Conservation (phyloP, 1,140 invertebrate genomes). For the Campodea augens region DNA sequence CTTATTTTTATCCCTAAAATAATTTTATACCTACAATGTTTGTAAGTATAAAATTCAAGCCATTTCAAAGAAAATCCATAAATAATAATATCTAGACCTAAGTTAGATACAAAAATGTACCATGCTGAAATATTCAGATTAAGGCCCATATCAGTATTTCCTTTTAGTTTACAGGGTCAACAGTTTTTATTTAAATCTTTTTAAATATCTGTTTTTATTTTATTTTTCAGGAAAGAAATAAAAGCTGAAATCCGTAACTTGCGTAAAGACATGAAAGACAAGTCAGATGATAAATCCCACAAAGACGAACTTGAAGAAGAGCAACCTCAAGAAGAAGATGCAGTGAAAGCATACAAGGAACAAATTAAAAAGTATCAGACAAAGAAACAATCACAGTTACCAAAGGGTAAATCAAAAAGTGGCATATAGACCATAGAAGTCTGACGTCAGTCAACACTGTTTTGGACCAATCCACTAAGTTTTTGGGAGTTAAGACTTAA, state of each 20-base stretch:
- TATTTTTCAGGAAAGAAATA: conserved; percentile 44
- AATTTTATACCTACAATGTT: no score
- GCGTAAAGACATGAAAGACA: conserved; percentile 41
- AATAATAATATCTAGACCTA: no score
- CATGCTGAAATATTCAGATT: no score
- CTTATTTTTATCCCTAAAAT: no score
- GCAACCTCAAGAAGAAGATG: conserved; percentile 31
- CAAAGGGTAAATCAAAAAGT: conserved; percentile 43
- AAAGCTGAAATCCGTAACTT: conserved; percentile 51
- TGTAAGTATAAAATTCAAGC: no score
- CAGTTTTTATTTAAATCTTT: conserved; percentile 6
- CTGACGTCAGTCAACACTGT: no score
- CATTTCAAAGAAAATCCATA: no score
- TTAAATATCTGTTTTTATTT: conserved; percentile 12
- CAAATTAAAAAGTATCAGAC: conserved; percentile 59
- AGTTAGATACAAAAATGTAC: no score
- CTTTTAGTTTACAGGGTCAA: conserved; percentile 2
- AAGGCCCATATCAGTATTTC: conserved; percentile 3
- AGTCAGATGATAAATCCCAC: conserved; percentile 37
- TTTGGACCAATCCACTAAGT: no score
- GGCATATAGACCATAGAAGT: no score
- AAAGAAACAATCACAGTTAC: conserved; percentile 38
- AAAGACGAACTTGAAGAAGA: conserved; percentile 19
- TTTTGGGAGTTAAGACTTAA: no score
- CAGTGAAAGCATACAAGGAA: conserved; percentile 49